These are phyloP conservation scores for Phacellophora camtschatica DNA, from an alignment of 30 jellyfish, hydroid and myxozoan genomes.

Conservation along the genomic window DNA sequence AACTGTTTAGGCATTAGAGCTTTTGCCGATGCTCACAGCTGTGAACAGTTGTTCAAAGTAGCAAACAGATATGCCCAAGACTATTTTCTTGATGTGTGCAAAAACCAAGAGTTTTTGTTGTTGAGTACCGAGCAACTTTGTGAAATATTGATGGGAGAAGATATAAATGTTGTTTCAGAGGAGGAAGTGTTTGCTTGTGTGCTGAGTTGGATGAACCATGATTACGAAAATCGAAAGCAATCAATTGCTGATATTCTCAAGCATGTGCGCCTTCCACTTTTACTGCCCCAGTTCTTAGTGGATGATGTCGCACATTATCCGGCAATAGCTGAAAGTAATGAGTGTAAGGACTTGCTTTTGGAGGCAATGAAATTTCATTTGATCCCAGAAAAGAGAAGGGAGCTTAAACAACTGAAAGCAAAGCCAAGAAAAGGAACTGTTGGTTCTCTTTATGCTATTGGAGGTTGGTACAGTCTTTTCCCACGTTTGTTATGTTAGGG, in stretches of 20 bases:
- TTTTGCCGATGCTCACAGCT: slow-evolving; percentile 94
- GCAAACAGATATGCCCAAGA: slow-evolving; percentile 84
- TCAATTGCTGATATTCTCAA: slow-evolving; percentile 39
- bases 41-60: slow-evolving; percentile 69
- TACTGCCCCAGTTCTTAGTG: slow-evolving; percentile 77
- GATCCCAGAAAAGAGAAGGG: slow-evolving; percentile 73
- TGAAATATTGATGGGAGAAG: slow-evolving; percentile 71
- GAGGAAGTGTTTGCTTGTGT: slow-evolving; percentile 73
- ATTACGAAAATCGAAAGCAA: slow-evolving; percentile 56
- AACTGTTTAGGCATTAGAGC: slow-evolving; percentile 93
- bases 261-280: slow-evolving; percentile 63
- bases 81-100: slow-evolving; percentile 75
- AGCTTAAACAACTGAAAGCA: slow-evolving; percentile 28
- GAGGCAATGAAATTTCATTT: slow-evolving; percentile 86
- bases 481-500: background rate
- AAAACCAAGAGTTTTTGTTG: slow-evolving; percentile 87
- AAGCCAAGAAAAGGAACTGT: slow-evolving; percentile 91
- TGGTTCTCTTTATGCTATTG: slow-evolving; percentile 91
- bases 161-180: slow-evolving; percentile 74
- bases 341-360: slow-evolving; percentile 77
- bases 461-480: slow-evolving; percentile 50
- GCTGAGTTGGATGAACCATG: slow-evolving; percentile 76
- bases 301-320: slow-evolving; percentile 82
- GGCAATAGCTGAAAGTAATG: slow-evolving; percentile 47
- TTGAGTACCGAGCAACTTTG: slow-evolving; percentile 70